Evolutionary conservation across 2,888 invertebrate species (phyloP).

Genomic region (Mythimna albipuncta): DNA sequence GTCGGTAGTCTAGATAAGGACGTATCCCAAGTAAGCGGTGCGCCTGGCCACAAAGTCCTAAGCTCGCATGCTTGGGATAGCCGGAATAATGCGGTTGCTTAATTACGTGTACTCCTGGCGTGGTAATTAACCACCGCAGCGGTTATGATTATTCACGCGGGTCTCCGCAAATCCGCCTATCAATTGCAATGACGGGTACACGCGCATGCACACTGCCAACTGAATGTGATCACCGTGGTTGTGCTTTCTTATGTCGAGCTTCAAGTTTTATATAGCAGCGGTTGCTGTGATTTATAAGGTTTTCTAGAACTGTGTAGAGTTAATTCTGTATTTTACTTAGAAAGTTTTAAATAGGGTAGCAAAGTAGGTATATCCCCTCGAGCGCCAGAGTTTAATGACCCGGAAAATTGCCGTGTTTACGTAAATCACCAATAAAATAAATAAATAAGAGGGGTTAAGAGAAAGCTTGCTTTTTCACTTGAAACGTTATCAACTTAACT

Average conservation of each 20-base stretch:
- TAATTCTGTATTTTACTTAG: not conserved
- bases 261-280: conserved; percentile 24
- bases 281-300: conserved; percentile 42
- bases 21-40: conserved; percentile 28
- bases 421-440: too few relatives aligned
- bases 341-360: conserved; percentile 7
- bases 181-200: conserved; percentile 84
- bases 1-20: conserved; percentile 42
- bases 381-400: too few relatives aligned
- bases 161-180: conserved; percentile 82
- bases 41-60: conserved; percentile 27
- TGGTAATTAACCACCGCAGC: conserved; percentile 83
- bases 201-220: conserved; percentile 54
- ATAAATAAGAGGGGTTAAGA: too few relatives aligned
- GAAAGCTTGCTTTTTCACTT: not conserved
- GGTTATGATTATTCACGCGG: conserved; percentile 85
- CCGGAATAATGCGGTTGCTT: conserved; percentile 74
- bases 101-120: conserved; percentile 71
- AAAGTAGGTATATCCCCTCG: too few relatives aligned
- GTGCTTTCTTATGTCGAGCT: conserved; percentile 47
- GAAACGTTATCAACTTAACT: not conserved
- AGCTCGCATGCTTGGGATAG: conserved; percentile 57
- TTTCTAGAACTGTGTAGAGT: conserved; percentile 12
- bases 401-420: too few relatives aligned
- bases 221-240: conserved; percentile 57